A percentile compares a stretch with the other conserved stretches of the same genome.
Conservation (phyloP, 2,113 vertebrate genomes). For the Bucco capensis region DNA sequence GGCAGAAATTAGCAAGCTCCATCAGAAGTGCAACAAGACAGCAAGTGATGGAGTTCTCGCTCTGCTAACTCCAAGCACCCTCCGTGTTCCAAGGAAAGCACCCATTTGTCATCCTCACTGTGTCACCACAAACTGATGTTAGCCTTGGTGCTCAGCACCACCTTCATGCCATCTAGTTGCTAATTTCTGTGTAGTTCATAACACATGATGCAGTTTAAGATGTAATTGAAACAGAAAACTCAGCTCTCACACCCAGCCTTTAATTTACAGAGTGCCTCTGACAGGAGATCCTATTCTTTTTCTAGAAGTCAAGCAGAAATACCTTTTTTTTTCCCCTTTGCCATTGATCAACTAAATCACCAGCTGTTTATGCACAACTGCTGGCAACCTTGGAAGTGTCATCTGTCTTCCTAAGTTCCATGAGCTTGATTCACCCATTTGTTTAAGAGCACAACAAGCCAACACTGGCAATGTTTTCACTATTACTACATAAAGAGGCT, state of each 20-base stretch:
- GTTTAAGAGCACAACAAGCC: not conserved
- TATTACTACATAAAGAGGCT: not conserved
- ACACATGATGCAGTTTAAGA: not conserved
- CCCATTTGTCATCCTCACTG: not conserved
- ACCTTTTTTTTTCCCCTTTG: not conserved
- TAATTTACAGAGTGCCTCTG: not conserved
- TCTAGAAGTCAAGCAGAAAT: not conserved
- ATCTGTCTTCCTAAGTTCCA: slow-evolving; percentile 18
- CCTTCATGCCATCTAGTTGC: not conserved
- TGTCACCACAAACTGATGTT: not conserved
- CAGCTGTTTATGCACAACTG: slow-evolving; percentile 14
- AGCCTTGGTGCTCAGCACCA: not conserved
- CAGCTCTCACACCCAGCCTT: not conserved
- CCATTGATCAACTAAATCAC: slow-evolving; percentile 18
- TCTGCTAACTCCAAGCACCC: not conserved
- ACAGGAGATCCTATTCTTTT: not conserved
- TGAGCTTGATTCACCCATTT: slow-evolving; percentile 8
- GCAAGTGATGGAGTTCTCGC: not conserved
- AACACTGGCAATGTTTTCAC: not conserved
- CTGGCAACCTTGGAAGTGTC: slow-evolving; percentile 4
- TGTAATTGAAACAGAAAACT: not conserved
- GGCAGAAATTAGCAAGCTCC: not conserved
- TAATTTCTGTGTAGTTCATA: not conserved
- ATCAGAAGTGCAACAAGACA: not conserved
- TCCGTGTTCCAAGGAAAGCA: not conserved